These are phyloP conservation scores for Drosophila neocordata DNA, from an alignment of 1,140 invertebrate genomes.

Conservation along the genomic window DNA sequence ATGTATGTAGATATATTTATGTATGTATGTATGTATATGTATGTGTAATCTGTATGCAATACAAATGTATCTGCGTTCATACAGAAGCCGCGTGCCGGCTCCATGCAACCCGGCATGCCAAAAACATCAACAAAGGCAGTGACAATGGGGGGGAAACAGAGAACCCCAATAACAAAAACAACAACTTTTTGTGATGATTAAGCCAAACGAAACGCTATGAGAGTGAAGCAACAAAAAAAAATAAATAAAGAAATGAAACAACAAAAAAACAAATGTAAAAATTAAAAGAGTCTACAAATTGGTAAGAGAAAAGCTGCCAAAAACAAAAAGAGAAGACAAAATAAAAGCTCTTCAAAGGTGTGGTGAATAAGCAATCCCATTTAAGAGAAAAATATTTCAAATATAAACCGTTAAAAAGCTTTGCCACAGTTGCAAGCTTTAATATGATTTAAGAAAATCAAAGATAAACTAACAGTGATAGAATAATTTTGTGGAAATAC, in stretches of 20 bases:
- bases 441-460: too few species aligned
- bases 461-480: too few species aligned
- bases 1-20: neutral
- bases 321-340: neutral
- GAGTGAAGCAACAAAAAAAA: neutral
- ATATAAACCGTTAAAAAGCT: slow-evolving; percentile 28
- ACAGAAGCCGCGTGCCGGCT: slow-evolving; percentile 44
- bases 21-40: too few species aligned
- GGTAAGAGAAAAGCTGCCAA: neutral
- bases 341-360: neutral
- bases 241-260: neutral
- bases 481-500: too few species aligned
- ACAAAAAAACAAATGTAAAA: neutral
- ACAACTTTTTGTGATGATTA: slow-evolving; percentile 32
- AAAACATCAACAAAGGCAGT: slow-evolving; percentile 21
- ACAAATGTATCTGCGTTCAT: slow-evolving; percentile 19
- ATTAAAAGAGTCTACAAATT: neutral
- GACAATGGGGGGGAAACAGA: slow-evolving; percentile 16
- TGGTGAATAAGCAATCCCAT: slow-evolving; percentile 37
- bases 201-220: slow-evolving; percentile 15
- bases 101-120: slow-evolving; percentile 39
- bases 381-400: neutral
- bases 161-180: slow-evolving; percentile 18
- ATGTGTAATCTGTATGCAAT: neutral
- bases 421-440: neutral